phyloP scores from a whole-genome alignment of 2,888 invertebrate genomes.

The Halictus ligatus region DNA sequence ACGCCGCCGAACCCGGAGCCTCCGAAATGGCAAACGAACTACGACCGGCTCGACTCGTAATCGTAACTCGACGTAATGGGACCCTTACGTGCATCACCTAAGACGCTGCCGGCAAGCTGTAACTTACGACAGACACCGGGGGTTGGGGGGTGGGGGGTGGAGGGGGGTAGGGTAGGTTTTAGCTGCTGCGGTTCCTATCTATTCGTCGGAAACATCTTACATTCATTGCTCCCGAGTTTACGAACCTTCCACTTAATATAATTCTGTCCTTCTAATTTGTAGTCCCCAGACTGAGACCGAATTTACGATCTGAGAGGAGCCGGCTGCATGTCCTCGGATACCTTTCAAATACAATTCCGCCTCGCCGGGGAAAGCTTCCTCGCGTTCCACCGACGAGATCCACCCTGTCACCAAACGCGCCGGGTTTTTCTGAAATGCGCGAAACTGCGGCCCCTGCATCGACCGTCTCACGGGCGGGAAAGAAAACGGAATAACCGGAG shows the following conservation, averaged over 20 bases:
- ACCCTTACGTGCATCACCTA: constrained; percentile 50
- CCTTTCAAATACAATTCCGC: neutral
- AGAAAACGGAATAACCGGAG: too few relatives aligned
- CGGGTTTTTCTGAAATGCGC: neutral
- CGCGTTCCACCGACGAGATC: neutral
- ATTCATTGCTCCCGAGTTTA: constrained; percentile 51
- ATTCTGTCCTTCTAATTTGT: constrained; percentile 50
- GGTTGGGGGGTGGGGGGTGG: too few relatives aligned
- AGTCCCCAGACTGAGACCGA: neutral
- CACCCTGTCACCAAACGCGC: neutral
- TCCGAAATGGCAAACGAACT: constrained; percentile 61
- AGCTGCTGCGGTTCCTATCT: constrained; percentile 37
- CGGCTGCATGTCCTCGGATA: neutral
- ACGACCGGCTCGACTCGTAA: constrained; percentile 62
- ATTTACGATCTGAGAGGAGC: constrained; percentile 44
- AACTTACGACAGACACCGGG: constrained; percentile 54
- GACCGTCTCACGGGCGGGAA: too few relatives aligned
- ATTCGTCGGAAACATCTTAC: constrained; percentile 55
- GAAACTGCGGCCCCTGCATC: neutral
- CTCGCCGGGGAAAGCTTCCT: neutral
- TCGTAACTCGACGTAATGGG: constrained; percentile 67
- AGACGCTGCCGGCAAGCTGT: constrained; percentile 36
- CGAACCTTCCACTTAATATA: constrained; percentile 45
- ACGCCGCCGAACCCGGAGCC: constrained; percentile 29
- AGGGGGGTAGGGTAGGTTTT: too few relatives aligned